Percentiles rank a stretch among this genome's conserved stretches.
Evolutionary conservation across 2,113 vertebrate genomes (phyloP).

Genomic region (Anguilla japonica): DNA sequence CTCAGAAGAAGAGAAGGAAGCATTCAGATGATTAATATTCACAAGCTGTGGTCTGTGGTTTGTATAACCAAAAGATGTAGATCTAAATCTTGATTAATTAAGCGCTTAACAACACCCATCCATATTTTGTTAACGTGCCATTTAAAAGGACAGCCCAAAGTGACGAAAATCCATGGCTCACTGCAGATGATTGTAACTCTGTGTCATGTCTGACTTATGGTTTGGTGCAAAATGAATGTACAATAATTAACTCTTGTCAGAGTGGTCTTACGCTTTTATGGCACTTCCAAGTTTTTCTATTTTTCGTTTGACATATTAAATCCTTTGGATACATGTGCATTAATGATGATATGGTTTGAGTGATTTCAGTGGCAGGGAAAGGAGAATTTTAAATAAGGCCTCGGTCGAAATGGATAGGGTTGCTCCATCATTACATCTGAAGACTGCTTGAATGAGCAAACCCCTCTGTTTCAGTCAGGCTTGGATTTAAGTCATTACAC

Average conservation of each 20-base stretch:
- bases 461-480: not conserved
- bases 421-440: slow-evolving; percentile 12
- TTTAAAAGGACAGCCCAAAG: not conserved
- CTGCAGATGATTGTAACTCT: not conserved
- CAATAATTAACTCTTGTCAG: slow-evolving; percentile 20
- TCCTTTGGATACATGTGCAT: slow-evolving; percentile 6
- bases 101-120: slow-evolving; percentile 1
- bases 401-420: not conserved
- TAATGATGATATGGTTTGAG: slow-evolving; percentile 18
- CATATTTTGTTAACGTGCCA: not conserved
- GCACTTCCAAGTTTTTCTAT: slow-evolving; percentile 4
- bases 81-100: slow-evolving; percentile 7
- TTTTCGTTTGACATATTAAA: not conserved
- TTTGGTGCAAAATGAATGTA: slow-evolving; percentile 16
- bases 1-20: not conserved
- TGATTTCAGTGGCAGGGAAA: slow-evolving; percentile 11
- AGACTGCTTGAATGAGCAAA: not conserved
- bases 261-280: not conserved
- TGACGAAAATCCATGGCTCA: slow-evolving; percentile 15
- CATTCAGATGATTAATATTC: not conserved
- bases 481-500: slow-evolving; percentile 1
- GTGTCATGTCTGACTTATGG: slow-evolving; percentile 20
- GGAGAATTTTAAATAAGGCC: not conserved
- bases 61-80: not conserved
- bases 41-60: not conserved